Evolutionary conservation across 2,113 vertebrate genomes (phyloP).

Genomic region (Austrofundulus limnaeus): DNA sequence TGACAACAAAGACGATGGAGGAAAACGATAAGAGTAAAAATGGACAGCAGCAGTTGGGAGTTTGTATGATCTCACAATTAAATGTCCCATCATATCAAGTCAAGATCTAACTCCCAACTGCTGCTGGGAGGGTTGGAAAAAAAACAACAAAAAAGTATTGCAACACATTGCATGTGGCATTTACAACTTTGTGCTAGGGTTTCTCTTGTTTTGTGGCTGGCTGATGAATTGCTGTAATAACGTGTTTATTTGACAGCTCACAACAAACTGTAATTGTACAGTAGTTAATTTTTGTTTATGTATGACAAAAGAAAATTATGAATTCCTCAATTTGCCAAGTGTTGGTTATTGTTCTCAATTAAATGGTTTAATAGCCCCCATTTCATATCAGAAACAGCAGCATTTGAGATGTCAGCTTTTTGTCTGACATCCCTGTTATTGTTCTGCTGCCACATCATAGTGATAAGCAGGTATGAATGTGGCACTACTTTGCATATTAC

Average conservation of each 20-base stretch:
- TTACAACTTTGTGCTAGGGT: not conserved
- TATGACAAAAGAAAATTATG: not conserved
- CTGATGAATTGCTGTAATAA: not conserved
- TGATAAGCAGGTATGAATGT: conserved; percentile 29
- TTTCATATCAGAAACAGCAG: conserved; percentile 3
- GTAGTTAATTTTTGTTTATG: not conserved
- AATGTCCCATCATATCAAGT: conserved; percentile 41
- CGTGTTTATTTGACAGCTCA: not conserved
- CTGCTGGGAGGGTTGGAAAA: conserved; percentile 18
- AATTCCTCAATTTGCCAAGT: not conserved
- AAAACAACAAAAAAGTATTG: not conserved
- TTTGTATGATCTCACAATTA: conserved; percentile 27
- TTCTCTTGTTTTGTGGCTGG: not conserved
- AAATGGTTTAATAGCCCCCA: not conserved
- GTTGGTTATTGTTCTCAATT: not conserved
- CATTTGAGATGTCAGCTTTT: conserved; percentile 6
- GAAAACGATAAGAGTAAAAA: conserved; percentile 41
- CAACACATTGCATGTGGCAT: not conserved
- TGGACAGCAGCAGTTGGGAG: conserved; percentile 20
- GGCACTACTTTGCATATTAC: conserved; percentile 32
- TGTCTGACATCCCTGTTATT: not conserved
- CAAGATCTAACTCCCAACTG: too few species aligned
- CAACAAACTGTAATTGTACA: not conserved
- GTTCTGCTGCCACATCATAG: conserved; percentile 9
- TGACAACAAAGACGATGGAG: conserved; percentile 16